Evolutionary conservation across 2,797 vertebrate species (phyloP).

Genomic region (Muscicapa comitata): DNA sequence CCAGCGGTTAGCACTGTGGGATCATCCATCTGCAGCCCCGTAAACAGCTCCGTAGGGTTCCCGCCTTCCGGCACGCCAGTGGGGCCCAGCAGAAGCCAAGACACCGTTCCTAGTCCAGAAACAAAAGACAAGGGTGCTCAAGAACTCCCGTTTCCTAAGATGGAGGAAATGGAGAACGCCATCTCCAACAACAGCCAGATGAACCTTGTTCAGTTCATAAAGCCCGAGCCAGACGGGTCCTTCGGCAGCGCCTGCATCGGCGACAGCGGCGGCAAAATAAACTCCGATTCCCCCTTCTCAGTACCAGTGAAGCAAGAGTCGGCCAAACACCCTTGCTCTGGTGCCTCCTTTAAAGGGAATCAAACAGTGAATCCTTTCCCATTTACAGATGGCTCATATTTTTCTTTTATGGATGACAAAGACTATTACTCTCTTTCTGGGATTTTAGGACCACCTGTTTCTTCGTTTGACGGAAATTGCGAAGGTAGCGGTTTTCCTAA

Average conservation of each 20-base stretch:
- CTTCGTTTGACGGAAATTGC: conserved; percentile 89
- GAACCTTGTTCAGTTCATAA: conserved; percentile 93
- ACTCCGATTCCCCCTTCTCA: conserved; percentile 81
- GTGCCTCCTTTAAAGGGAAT: conserved; percentile 84
- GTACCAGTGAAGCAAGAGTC: conserved; percentile 93
- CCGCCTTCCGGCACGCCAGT: conserved; percentile 79
- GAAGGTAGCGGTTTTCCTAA: conserved; percentile 89
- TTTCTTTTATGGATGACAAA: conserved; percentile 97
- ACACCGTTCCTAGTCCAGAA: conserved; percentile 86
- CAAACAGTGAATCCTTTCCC: conserved; percentile 88
- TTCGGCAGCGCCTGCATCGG: conserved; percentile 90
- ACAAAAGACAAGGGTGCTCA: conserved; percentile 85
- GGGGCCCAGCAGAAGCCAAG: conserved; percentile 83
- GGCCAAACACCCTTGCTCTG: conserved; percentile 89
- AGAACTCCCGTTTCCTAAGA: conserved; percentile 90
- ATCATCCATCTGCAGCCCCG: conserved; percentile 85
- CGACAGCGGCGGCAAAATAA: conserved; percentile 80
- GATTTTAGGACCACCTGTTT: conserved; percentile 95
- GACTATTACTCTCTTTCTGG: conserved; percentile 98
- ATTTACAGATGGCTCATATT: conserved; percentile 92
- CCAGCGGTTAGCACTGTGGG: conserved; percentile 84
- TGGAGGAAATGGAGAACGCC: conserved; percentile 87
- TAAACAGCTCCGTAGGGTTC: conserved; percentile 83
- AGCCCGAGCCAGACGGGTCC: conserved; percentile 91
- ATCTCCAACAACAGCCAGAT: conserved; percentile 84